Base-by-base conservation (phyloP, 2,888 invertebrate genomes). In the Lithophane semibrunnea region DNA sequence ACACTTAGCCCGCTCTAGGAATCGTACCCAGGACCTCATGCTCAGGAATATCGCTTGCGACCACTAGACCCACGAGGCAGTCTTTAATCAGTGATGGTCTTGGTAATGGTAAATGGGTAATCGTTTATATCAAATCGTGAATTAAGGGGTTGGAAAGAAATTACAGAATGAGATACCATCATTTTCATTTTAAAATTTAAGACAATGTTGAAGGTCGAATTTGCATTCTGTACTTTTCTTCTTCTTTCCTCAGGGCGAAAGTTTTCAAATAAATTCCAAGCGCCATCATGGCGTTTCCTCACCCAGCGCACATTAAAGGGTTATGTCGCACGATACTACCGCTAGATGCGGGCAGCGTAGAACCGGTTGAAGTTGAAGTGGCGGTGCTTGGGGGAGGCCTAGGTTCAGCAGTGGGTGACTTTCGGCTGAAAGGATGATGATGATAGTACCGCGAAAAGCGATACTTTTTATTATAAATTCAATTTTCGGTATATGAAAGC, bases 401-500 rank as follows among this genome's bases (percentile, higher is more conserved):
- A 49, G 5, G 52, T 8, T 18, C 8, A 49, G 16, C 16, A 5
- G 16, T 16, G 16, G 49, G 4, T 16, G 49, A 16, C 5, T 49
- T 47, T 49, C 16, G 16, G 1, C 49, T 49, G 16, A 49, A 16
- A 49, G 5, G 16, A 16, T 49, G 49, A 49, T 49, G 16, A 16
- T 49, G 49, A 49, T 49, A 49, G 5, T 61, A 24, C 16, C 37
- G 24, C 16, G 42, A 58, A 75, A 49, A 21, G 13, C 2, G n/a
- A 52, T 49, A 65, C 42, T 29, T 37, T 66, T 67, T 44, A 42
- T 42, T 42, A 42, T 42, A n/a, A 76, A n/a, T 76, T 52, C 7
- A 77, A 60, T 76, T 67, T 67, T n/a, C 77, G 49, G 29, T 44
- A 29, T 21, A 49, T 37, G n/a, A 29, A 44, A 68, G 3, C 18